Conservation (phyloP, 2,113 vertebrate genomes). For the Nyctereutes procyonoides region DNA sequence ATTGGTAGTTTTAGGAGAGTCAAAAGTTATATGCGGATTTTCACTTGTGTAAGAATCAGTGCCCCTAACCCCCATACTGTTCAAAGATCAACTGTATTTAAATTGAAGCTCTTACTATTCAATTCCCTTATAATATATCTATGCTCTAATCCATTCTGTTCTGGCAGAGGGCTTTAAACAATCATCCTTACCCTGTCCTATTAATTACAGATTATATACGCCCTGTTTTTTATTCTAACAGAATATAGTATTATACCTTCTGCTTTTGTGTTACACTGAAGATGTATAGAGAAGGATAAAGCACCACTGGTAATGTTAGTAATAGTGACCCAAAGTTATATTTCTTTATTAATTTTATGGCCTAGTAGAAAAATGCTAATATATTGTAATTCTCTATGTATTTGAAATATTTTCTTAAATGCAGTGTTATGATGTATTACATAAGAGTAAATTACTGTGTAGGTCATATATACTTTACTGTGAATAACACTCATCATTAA, state of each 20-base stretch:
- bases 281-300: not conserved
- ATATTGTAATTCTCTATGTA: not conserved
- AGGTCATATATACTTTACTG: not conserved
- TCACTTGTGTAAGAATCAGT: not conserved
- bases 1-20: not conserved
- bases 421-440: fast-evolving
- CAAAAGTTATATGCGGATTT: not conserved
- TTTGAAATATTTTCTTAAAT: not conserved
- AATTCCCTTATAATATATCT: not conserved
- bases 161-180: not conserved
- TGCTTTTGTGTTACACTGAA: not conserved
- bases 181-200: not conserved
- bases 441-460: not conserved
- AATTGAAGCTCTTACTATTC: not conserved
- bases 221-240: not conserved
- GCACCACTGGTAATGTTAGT: not conserved
- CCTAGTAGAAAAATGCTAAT: not conserved
- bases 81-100: not conserved
- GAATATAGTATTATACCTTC: not conserved
- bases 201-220: not conserved
- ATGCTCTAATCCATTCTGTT: not conserved
- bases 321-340: not conserved
- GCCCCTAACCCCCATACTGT: not conserved
- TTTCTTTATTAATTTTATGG: not conserved
- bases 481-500: not conserved